These are phyloP conservation scores for Clitarchus hookeri DNA, from an alignment of 2,888 invertebrate species.

Conservation along the genomic window DNA sequence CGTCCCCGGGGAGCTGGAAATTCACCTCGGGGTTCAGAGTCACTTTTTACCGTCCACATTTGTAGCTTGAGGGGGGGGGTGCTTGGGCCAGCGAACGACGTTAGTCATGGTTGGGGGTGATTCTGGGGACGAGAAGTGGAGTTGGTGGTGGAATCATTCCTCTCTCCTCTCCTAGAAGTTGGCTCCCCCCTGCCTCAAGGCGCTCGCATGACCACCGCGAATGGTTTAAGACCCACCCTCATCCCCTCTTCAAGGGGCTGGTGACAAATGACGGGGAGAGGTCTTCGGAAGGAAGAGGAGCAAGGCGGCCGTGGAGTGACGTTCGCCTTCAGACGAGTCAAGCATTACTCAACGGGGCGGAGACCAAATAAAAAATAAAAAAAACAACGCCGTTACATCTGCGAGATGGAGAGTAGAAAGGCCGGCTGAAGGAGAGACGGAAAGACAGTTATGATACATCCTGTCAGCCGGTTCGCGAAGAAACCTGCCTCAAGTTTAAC, in stretches of 20 bases:
- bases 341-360: not conserved
- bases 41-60: not conserved
- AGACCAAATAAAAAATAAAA: not conserved
- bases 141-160: not conserved
- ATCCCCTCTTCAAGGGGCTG: not conserved
- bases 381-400: not conserved
- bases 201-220: not conserved
- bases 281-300: not conserved
- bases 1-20: not conserved
- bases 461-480: not conserved
- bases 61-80: not conserved
- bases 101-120: not conserved
- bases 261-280: slow-evolving; percentile 1
- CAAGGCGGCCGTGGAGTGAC: not conserved
- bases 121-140: not conserved
- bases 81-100: not conserved
- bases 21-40: not conserved
- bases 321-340: not conserved
- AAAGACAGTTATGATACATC: not conserved
- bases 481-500: not conserved
- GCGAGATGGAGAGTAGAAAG: not conserved
- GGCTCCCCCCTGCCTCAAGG: not conserved
- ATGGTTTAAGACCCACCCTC: not conserved
- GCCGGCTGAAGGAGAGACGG: not conserved
- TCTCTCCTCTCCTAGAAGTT: not conserved